Percentiles rank a stretch among this genome's conserved stretches.
These are phyloP conservation scores for Cheiracanthium punctorium DNA, from an alignment of 2,888 invertebrate species.

Conservation along the genomic window DNA sequence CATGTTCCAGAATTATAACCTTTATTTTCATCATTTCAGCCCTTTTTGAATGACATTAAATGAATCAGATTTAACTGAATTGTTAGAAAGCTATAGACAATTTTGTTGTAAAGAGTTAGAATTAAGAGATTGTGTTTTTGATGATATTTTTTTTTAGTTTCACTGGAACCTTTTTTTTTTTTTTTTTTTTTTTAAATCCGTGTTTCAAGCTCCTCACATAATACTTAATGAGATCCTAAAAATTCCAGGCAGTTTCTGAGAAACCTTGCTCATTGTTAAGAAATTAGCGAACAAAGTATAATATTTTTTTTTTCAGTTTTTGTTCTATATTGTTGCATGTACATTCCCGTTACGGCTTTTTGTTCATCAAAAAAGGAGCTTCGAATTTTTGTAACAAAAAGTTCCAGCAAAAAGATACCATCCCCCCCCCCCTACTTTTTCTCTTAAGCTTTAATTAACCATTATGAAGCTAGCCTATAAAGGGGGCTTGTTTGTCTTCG, in stretches of 20 bases:
- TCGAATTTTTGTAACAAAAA: not conserved
- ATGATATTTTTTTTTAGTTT: no score
- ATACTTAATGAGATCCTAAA: not conserved
- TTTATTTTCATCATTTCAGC: no score
- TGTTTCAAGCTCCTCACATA: no score
- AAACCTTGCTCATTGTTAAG: not conserved
- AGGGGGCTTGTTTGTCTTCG: conserved; percentile 1
- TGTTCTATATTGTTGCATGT: not conserved
- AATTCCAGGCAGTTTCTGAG: not conserved
- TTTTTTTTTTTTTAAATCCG: no score
- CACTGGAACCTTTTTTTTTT: no score
- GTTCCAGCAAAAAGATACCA: not conserved
- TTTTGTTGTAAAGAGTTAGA: no score
- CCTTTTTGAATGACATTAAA: no score
- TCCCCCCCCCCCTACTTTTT: not conserved
- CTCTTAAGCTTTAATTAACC: not conserved
- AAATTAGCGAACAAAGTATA: not conserved
- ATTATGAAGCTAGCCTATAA: not conserved
- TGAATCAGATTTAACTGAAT: no score
- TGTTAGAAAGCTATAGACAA: no score
- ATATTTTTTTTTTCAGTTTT: not conserved
- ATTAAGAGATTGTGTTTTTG: no score
- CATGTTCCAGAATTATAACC: no score
- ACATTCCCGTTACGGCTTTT: not conserved
- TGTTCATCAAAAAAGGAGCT: not conserved